Evolutionary conservation across 2,797 vertebrate genomes (phyloP).

Genomic region (Diplodus sargus): DNA sequence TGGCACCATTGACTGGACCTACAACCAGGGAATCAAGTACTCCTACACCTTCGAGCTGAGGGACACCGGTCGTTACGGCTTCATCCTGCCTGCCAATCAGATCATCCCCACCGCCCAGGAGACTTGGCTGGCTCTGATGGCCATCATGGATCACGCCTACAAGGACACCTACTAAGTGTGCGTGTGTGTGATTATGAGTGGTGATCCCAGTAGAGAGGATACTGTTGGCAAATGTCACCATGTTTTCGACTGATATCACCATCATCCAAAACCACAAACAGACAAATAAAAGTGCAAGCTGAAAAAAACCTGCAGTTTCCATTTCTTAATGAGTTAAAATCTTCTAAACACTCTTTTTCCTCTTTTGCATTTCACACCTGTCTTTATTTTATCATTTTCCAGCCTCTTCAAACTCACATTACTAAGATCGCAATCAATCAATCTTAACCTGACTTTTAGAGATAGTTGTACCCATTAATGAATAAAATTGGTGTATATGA

Average conservation of each 20-base stretch:
- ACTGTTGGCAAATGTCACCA: neutral
- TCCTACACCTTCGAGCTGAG: slow-evolving; percentile 95
- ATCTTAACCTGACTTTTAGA: too few species aligned
- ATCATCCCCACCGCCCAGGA: slow-evolving; percentile 93
- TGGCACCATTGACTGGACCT: slow-evolving; percentile 92
- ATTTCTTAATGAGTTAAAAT: neutral
- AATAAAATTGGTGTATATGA: too few species aligned
- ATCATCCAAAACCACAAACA: neutral
- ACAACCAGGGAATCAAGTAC: slow-evolving; percentile 93
- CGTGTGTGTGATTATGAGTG: neutral
- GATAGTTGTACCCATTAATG: too few species aligned
- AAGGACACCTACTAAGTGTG: slow-evolving; percentile 82
- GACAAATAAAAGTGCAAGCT: slow-evolving; percentile 31
- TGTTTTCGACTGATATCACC: neutral
- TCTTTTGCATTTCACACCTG: neutral
- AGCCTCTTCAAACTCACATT: neutral
- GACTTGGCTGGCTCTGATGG: slow-evolving; percentile 91
- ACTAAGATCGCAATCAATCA: too few species aligned
- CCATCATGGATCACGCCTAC: slow-evolving; percentile 88
- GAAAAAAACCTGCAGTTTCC: slow-evolving; percentile 9
- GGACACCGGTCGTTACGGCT: slow-evolving; percentile 91
- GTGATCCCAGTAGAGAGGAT: neutral
- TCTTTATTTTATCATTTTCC: neutral
- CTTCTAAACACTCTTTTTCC: neutral
- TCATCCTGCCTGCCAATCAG: slow-evolving; percentile 92